Base-by-base conservation (phyloP, 2,113 vertebrate genomes). In the Emydocephalus ijimae region DNA sequence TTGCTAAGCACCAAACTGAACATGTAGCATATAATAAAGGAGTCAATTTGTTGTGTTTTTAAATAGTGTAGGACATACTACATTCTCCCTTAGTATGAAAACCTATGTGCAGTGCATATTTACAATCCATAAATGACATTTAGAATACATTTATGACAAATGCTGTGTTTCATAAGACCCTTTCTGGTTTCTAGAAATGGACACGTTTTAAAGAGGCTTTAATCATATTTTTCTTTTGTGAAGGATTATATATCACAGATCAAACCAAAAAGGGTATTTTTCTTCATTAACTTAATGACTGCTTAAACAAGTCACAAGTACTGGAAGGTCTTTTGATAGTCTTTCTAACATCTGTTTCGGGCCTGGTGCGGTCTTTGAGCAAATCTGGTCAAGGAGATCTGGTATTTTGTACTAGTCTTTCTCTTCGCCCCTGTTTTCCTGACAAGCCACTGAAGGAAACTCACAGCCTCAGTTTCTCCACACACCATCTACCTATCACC, bases 31-130 rank as follows among this genome's bases (percentile, higher is more conserved):
- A 94, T 52, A 9, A 64, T 10, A 94, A 34, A 14, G 34, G 39
- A 93, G 43, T 29, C 89, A 93, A 93, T n/a, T 10, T 14, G 9
- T 59, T 88, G 24, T 56, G 24, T 55, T 94, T 91, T 64, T 91
- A 93, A 45, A 95, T 59, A 50, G 55, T 56, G 43, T 91, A 94
- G 57, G 34, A 91, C 93, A 56, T 87, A 95, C 54, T 1, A 5
- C 48, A 89, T 64, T 61, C 56, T 52, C 3, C 55, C n/a, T 95
- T 96, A 50, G 92, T 97, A 98, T 97, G 98, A 98, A 98, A 98
- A 98, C 96, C 95, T 95, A 96, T 95, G 96, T 85, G 87, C 91
- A 95, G 94, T 96, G 92, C 55, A 90, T 96, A 98, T 97, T 97
- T 97, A 98, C 96, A 98, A 90, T 94, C 97, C 96, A 91, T 96